Evolutionary conservation across 2,113 vertebrate species (phyloP).

Genomic region (Mola mola): DNA sequence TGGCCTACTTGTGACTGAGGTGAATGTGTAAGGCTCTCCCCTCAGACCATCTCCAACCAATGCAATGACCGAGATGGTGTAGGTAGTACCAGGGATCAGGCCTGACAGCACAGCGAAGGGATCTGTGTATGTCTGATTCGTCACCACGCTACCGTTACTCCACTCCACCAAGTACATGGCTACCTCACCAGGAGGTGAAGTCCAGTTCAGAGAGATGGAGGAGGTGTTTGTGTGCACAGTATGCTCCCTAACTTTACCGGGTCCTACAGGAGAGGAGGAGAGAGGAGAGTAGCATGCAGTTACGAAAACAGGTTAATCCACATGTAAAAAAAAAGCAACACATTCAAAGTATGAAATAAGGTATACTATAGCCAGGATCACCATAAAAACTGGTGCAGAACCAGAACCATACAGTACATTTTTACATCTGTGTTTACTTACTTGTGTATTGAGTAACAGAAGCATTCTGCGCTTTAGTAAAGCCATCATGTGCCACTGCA

Average conservation of each 20-base stretch:
- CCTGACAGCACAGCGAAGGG: constrained; percentile 7
- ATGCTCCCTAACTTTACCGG: background rate
- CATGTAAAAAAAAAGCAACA: no score
- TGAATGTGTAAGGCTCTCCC: background rate
- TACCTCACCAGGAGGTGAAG: constrained; percentile 11
- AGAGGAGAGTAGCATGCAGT: background rate
- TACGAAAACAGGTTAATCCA: no score
- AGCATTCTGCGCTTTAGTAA: background rate
- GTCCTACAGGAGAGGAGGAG: constrained; percentile 10
- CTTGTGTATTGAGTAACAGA: constrained; percentile 5
- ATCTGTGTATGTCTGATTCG: background rate
- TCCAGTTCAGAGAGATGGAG: constrained; percentile 44
- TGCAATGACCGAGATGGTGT: constrained; percentile 31
- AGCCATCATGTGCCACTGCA: constrained; percentile 7
- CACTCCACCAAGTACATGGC: constrained; percentile 25
- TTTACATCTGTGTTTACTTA: no score
- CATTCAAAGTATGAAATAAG: no score
- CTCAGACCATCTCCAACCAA: constrained; percentile 20
- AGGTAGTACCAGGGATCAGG: constrained; percentile 31
- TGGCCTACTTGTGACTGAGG: constrained; percentile 22
- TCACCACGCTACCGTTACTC: background rate
- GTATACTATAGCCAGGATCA: no score
- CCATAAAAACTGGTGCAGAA: no score
- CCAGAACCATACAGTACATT: no score
- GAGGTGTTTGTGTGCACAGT: background rate